These are phyloP conservation scores for Papilio dardanus DNA, from an alignment of 1,140 invertebrate species.

Conservation along the genomic window DNA sequence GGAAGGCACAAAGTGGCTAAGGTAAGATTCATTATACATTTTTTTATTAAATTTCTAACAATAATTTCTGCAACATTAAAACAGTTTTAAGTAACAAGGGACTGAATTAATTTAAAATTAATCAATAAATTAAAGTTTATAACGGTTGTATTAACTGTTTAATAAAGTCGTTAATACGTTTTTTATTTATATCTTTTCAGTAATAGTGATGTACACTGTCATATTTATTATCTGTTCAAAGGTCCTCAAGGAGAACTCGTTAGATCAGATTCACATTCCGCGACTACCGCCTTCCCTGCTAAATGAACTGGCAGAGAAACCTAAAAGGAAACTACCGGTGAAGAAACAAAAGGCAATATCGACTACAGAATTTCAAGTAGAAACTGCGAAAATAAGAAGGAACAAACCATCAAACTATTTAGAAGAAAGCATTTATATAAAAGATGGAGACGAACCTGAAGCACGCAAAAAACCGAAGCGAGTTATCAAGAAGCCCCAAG, in stretches of 20 bases:
- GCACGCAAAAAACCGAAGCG: constrained; percentile 54
- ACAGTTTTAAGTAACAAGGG: too few species aligned
- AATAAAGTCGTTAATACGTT: too few species aligned
- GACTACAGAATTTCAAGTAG: constrained; percentile 65
- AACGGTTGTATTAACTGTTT: too few species aligned
- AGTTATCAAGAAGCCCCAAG: constrained; percentile 63
- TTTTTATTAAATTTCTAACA: neutral
- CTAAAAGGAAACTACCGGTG: constrained; percentile 42
- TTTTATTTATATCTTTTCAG: constrained; percentile 34
- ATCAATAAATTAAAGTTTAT: too few species aligned
- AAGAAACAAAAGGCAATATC: constrained; percentile 60
- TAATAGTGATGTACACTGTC: constrained; percentile 4
- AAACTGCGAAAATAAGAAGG: constrained; percentile 52
- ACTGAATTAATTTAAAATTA: too few species aligned
- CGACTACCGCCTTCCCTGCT: constrained; percentile 60
- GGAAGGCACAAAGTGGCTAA: constrained; percentile 8
- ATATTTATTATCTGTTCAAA: constrained; percentile 44
- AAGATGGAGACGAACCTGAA: constrained; percentile 50
- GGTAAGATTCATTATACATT: neutral
- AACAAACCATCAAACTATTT: constrained; percentile 73
- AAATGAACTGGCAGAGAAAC: constrained; percentile 62
- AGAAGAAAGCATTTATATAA: constrained; percentile 72
- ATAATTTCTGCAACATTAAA: too few species aligned
- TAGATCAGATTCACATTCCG: constrained; percentile 57
- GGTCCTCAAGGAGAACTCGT: constrained; percentile 57